Percentiles rank a stretch among this genome's conserved stretches.
These are phyloP conservation scores for Stegodyphus dumicola DNA, from an alignment of 1,140 invertebrate genomes.

Conservation along the genomic window DNA sequence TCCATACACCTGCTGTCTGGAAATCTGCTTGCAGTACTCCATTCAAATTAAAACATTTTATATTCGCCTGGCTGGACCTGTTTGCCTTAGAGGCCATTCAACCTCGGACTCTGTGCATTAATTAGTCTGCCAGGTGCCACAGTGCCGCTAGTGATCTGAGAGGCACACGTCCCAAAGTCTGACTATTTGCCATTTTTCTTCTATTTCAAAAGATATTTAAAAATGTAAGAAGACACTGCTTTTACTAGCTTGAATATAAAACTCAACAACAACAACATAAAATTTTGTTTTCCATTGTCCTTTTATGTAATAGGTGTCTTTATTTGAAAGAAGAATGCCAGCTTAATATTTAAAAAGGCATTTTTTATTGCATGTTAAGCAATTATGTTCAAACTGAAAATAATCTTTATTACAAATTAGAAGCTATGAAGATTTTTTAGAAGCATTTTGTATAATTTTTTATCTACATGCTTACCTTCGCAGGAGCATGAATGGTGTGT, in stretches of 20 bases:
- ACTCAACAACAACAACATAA: not conserved
- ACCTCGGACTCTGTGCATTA: slow-evolving; percentile 51
- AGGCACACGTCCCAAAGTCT: slow-evolving; percentile 29
- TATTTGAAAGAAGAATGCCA: not conserved
- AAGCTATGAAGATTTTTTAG: too few species aligned
- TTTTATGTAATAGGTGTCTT: not conserved
- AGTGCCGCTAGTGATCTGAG: slow-evolving; percentile 27
- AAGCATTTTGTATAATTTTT: not conserved
- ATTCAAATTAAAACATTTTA: slow-evolving; percentile 55
- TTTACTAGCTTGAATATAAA: slow-evolving; percentile 11
- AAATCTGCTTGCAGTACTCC: slow-evolving; percentile 60
- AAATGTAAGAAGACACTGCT: not conserved
- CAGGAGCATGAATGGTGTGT: not conserved
- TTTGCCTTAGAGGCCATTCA: slow-evolving; percentile 52
- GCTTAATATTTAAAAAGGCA: not conserved
- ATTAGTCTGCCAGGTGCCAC: slow-evolving; percentile 37
- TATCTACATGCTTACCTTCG: not conserved
- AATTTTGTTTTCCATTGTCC: not conserved
- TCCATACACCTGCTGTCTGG: slow-evolving; percentile 56
- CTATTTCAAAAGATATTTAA: slow-evolving; percentile 25
- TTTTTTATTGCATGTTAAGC: not conserved
- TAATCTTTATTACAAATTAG: too few species aligned
- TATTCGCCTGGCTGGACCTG: slow-evolving; percentile 58
- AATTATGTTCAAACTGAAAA: not conserved
- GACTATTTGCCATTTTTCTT: slow-evolving; percentile 43